Base-by-base conservation (phyloP, 1,140 invertebrate genomes). In the Drosophila nannoptera region DNA sequence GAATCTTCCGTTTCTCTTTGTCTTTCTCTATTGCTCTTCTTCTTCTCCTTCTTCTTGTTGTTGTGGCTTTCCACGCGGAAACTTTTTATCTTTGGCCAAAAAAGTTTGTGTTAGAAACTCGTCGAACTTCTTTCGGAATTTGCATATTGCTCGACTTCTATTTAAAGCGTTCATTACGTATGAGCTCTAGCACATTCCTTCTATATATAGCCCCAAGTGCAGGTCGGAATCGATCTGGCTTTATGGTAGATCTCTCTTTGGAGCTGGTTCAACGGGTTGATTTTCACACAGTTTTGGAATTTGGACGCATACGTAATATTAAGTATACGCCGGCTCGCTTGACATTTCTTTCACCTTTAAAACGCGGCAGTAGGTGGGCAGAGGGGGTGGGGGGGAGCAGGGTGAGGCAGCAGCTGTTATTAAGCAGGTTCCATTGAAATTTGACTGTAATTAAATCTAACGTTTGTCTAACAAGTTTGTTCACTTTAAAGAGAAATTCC, bases 311-410 rank as follows among this genome's bases (percentile, higher is more conserved):
- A 4, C 7, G n/a, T n/a, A 36, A 67, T 63, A 63, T 63, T 45
- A 61, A 46, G 59, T 62, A 68, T 60, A 40, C 29, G 40, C 29
- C 22, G 52, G 1, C 42, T 40, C 67, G 40, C 77, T 76, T 83
- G 80, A 83, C 80, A 84, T 83, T 83, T 80, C 80, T 71, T 80
- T 84, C 80, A 84, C 80, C 80, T 83, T 74, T 86, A 56, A 38
- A 58, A 43, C 43, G 45, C 14, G 16, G 52, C 5, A 35, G 35
- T 8, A 33, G n/a, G n/a, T n/a, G n/a, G n/a, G n/a, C n/a, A n/a
- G 33, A 35, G 40, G 31, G 31, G 40, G 58, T 45, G 42, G 38
- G 62, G 46, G 49, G 3, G 22, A 3, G 22, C 3, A 22, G 22
- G 22, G 22, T 22, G 22, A 22, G 22, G 22, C 22, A 22, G 22